These are phyloP conservation scores for Microcebus lehilahytsara DNA, from an alignment of 2,113 vertebrate genomes.

Conservation along the genomic window DNA sequence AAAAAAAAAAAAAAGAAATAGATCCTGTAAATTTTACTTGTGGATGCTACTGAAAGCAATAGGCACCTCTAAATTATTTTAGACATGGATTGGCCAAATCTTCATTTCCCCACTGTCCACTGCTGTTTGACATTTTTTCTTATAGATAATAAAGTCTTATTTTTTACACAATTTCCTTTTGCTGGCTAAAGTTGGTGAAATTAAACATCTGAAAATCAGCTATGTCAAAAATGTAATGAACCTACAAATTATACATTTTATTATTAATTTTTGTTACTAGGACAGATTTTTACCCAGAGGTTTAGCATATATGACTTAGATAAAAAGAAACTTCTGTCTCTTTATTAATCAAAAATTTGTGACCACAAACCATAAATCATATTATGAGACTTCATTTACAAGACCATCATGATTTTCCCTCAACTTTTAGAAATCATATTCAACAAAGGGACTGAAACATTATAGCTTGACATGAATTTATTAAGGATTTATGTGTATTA, in stretches of 20 bases:
- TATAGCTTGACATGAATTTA: not conserved
- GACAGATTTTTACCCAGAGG: not conserved
- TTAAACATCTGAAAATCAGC: not conserved
- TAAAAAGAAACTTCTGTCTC: not conserved
- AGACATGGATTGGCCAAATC: not conserved
- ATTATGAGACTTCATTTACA: not conserved
- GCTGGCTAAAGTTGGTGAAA: not conserved
- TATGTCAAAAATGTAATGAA: not conserved
- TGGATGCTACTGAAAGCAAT: not conserved
- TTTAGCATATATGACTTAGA: not conserved
- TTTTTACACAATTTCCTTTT: not conserved
- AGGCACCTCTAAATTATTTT: not conserved
- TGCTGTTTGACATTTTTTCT: not conserved
- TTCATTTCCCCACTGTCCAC: not conserved
- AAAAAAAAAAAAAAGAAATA: no score
- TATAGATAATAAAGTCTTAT: not conserved
- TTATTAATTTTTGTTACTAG: not conserved
- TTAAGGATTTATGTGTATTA: not conserved
- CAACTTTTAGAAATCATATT: constrained; percentile 1
- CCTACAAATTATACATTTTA: not conserved
- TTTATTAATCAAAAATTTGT: not conserved
- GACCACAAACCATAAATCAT: not conserved
- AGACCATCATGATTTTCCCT: not conserved
- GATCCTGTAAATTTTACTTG: not conserved
- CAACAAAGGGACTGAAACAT: not conserved